Conservation (phyloP, 2,797 vertebrate genomes). For the Todus mexicanus region DNA sequence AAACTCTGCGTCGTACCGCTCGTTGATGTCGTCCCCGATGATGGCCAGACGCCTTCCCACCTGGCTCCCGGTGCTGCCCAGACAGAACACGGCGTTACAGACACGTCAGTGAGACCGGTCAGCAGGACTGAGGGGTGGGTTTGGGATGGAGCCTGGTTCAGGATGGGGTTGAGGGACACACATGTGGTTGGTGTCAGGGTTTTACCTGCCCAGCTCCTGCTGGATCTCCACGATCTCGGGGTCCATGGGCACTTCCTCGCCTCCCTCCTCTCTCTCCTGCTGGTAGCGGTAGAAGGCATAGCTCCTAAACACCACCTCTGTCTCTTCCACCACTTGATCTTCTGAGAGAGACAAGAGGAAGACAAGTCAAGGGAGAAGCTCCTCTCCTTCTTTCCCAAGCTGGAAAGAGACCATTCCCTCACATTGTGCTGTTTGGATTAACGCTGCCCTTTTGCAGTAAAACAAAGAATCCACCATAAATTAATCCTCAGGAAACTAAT, state of each 20-base stretch:
- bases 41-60: conserved; percentile 77
- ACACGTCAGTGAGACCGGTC: not conserved
- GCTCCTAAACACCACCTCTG: conserved; percentile 76
- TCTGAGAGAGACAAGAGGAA: conserved; percentile 48
- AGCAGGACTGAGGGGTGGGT: not conserved
- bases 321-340: conserved; percentile 67
- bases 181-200: fast-evolving
- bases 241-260: conserved; percentile 44
- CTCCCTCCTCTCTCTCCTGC: conserved; percentile 71
- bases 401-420: not conserved
- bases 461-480: no score
- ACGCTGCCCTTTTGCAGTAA: not conserved
- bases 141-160: fast-evolving
- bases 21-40: conserved; percentile 79
- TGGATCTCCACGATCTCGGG: conserved; percentile 71
- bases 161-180: not conserved
- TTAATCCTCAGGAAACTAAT: not conserved
- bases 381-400: fast-evolving
- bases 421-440: not conserved
- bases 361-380: not conserved
- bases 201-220: conserved; percentile 68
- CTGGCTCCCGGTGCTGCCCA: conserved; percentile 45
- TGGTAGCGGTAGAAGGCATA: conserved; percentile 73
- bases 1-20: conserved; percentile 74
- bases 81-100: fast-evolving